Base-by-base conservation (phyloP, 2,888 invertebrate genomes). In the Stenchaetothrips biformis region DNA sequence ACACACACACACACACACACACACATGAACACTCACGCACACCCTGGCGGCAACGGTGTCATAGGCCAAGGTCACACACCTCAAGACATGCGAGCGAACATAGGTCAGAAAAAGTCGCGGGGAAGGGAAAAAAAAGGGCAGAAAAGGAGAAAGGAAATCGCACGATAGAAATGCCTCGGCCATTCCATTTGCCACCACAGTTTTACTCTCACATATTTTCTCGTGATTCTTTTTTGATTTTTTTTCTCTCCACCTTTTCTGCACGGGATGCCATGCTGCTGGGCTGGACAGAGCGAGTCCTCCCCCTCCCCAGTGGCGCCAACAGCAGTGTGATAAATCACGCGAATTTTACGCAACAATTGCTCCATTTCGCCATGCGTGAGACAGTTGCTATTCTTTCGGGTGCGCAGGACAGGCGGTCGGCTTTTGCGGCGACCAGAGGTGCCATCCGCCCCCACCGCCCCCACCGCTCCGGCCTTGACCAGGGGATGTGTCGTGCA, bases 301-400 rank as follows among this genome's bases (percentile, higher is more conserved):
- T 6, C 67, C 18, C 21, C 67, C 67, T 7, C 2, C 67, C 67
- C 37, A 37, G 37, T 74, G 67, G 67, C 67, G 67, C 67, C 67
- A 74, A 11, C 37, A 37, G 37, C 67, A 67, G 67, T 21, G 67
- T 21, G 21, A 74, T 74, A 74, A 74, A 74, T 74, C 67, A 74
- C 67, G 67, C 67, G 67, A 74, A 74, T 74, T 74, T 74, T 74
- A 74, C 67, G 67, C 67, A 74, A 74, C 67, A 74, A 74, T 74
- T 74, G 67, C 67, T 74, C 67, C 25, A 74, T 25, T 74, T 74
- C 21, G n/a, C 21, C 67, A 59, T 18, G 59, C 59, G 59, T 59
- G 59, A 59, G 59, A 18, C 59, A 25, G 67, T 25, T 25, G 0
- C 67, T 25, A 25, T 74, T 25, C 67, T 25, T 74, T 16, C 13